Base-by-base conservation (phyloP, 2,113 vertebrate species). In the Indicator maculatus region DNA sequence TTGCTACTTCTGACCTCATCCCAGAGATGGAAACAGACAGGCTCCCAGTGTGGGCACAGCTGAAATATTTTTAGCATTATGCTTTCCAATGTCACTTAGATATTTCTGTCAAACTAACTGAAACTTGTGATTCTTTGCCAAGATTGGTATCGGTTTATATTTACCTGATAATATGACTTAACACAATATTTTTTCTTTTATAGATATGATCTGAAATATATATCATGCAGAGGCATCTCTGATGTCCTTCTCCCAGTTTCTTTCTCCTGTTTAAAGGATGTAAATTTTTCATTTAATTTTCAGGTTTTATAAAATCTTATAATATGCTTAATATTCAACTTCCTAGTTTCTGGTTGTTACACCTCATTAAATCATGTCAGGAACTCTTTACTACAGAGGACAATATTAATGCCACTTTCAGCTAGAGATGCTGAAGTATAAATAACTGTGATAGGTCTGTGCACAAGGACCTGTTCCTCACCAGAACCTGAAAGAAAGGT, bases 11-110 rank as follows among this genome's bases (percentile, higher is more conserved):
- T 66, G 83, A 17, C 28, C 38, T 30, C 12, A 2, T 6, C 53
- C 36, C 21, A 1, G 23, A 1, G 4, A 3, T 4, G 30, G 38
- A 16, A 9, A 9, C 44, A 44, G 55, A 4, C 6, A 23, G 33
- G 36, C 26, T 82, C 53, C 12, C 28, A 17, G 16, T 0, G 17
- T 5, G 19, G 26, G 7, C 33, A 27, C 33, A 36, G 24, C 28
- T 72, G 19, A 30, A 74, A 33, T 1, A 2, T 31, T 18, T 24
- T 44, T 4, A 5, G 15, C 16, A 2, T 56, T 38, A 0, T 19
- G 2, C 3, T 63, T 64, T 16, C 8, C 18, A 36, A 19, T 18
- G 27, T 20, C 38, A 27, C 27, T 10, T 28, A 14, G 2, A 24
- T 36, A 12, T 47, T 87, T 64, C 13, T 84, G 16, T 45, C 75